phyloP scores from a whole-genome alignment of 2,888 invertebrate species.

The Lasiommata megera region DNA sequence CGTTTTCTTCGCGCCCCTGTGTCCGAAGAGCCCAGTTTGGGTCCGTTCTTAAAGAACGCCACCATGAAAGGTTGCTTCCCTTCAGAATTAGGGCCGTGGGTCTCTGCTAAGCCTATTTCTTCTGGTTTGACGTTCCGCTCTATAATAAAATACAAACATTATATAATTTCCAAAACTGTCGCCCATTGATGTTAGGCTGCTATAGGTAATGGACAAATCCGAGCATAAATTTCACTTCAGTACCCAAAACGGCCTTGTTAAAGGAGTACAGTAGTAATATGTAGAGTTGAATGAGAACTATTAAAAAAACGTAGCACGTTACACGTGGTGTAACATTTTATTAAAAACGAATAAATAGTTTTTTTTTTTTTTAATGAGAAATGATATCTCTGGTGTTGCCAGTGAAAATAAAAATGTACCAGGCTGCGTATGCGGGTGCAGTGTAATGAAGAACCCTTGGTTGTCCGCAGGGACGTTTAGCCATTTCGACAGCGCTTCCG shows the following conservation, averaged over 20 bases:
- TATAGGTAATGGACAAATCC: no score
- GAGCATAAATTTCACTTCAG: no score
- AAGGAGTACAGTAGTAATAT: no score
- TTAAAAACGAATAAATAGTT: no score
- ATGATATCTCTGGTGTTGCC: no score
- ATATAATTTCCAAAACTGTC: no score
- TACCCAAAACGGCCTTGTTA: no score
- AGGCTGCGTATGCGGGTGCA: constrained; percentile 86
- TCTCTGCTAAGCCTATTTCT: constrained; percentile 91
- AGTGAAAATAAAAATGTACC: constrained; percentile 54
- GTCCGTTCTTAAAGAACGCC: constrained; percentile 89
- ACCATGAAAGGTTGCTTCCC: constrained; percentile 96
- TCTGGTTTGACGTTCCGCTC: constrained; percentile 91
- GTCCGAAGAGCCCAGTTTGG: constrained; percentile 73
- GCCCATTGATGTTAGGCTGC: no score
- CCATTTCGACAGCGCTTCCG: constrained; percentile 89
- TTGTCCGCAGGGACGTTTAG: constrained; percentile 89
- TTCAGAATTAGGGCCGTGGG: constrained; percentile 82
- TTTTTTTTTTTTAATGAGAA: no score
- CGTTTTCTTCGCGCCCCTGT: constrained; percentile 80
- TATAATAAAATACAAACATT: constrained; percentile 41
- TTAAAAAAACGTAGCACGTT: no score
- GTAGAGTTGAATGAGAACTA: no score
- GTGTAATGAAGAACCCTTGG: constrained; percentile 91
- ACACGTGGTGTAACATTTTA: no score